Evolutionary conservation across 2,888 invertebrate genomes (phyloP).

Genomic region (Gryllus longicercus): DNA sequence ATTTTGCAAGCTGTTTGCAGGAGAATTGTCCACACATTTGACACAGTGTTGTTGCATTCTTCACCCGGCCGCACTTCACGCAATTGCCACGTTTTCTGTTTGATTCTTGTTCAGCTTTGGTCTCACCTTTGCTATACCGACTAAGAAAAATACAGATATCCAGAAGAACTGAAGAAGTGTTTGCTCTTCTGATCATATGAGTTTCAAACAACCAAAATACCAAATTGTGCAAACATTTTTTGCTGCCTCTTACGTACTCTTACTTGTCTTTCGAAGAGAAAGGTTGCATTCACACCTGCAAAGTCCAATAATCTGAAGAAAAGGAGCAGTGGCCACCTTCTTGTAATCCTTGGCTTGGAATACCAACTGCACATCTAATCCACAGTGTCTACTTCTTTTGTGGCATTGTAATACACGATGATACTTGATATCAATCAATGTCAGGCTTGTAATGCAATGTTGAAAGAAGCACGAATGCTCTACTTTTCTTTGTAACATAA

Average conservation of each 20-base stretch:
- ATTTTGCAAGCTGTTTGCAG: not conserved
- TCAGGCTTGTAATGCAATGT: conserved; percentile 29
- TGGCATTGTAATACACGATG: conserved; percentile 35
- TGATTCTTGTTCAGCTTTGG: not conserved
- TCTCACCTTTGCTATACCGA: not conserved
- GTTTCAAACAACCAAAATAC: not conserved
- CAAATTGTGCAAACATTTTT: not conserved
- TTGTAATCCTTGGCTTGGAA: conserved; percentile 32
- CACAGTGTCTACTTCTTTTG: conserved; percentile 34
- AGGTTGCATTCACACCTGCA: conserved; percentile 24
- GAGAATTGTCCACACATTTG: not conserved
- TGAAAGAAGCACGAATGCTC: not conserved
- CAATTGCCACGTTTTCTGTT: not conserved
- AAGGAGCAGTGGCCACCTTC: conserved; percentile 31
- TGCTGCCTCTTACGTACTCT: not conserved
- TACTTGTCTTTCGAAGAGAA: not conserved
- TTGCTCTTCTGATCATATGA: not conserved
- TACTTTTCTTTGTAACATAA: not conserved
- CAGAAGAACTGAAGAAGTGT: not conserved
- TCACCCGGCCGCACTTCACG: not conserved
- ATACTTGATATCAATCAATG: conserved; percentile 30
- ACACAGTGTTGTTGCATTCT: not conserved
- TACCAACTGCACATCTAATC: conserved; percentile 36
- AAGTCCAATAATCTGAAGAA: conserved; percentile 33
- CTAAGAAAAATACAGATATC: not conserved